phyloP scores from a whole-genome alignment of 2,113 vertebrate species.

The cattle (Bos taurus) region DNA sequence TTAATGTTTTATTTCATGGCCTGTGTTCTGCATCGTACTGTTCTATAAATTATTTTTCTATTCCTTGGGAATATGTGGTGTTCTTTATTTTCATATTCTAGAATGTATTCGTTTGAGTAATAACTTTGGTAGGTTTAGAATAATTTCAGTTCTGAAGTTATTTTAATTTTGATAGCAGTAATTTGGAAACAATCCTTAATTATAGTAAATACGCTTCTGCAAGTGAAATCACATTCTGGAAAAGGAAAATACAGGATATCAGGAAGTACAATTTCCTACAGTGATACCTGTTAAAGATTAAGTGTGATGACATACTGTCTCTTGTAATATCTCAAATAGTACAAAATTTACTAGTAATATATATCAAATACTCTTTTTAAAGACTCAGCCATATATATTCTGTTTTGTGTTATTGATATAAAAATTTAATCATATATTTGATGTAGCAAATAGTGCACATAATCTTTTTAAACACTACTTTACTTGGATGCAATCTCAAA shows the following conservation, averaged over 20 bases:
- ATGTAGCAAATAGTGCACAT: neutral
- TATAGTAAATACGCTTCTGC: neutral
- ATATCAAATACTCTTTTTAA: neutral
- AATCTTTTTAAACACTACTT: neutral
- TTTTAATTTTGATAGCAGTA: slow-evolving; percentile 50
- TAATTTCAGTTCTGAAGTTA: slow-evolving; percentile 56
- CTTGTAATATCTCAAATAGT: neutral
- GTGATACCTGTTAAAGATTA: neutral
- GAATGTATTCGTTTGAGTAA: slow-evolving; percentile 56
- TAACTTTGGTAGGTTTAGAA: slow-evolving; percentile 59
- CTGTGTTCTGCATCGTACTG: slow-evolving; percentile 65
- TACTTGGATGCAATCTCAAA: too few relatives aligned
- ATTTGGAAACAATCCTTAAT: slow-evolving; percentile 4
- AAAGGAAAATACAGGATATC: neutral
- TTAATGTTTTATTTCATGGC: slow-evolving; percentile 72
- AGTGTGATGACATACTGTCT: neutral
- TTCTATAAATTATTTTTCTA: slow-evolving; percentile 68
- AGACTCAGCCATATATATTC: neutral
- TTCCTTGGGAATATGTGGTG: slow-evolving; percentile 75
- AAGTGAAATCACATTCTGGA: neutral
- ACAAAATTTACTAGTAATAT: neutral
- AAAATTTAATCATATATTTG: neutral
- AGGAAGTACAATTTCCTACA: neutral
- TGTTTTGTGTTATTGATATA: neutral
- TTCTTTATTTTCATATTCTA: slow-evolving; percentile 56